Conservation (phyloP, 30 jellyfish, hydroid and myxozoan species). For the Haliclystus octoradiatus region DNA sequence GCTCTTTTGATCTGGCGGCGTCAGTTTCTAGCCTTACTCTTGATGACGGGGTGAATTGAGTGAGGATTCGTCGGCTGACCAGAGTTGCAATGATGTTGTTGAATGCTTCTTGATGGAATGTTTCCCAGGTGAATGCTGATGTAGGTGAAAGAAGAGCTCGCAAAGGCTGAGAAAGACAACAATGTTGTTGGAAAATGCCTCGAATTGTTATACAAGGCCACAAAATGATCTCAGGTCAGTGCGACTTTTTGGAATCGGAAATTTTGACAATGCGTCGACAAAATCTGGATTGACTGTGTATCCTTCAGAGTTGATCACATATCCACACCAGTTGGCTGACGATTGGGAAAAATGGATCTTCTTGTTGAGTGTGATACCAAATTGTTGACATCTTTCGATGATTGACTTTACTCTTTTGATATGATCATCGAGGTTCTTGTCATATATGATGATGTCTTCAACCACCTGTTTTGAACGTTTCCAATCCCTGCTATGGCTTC, state of each 20-base stretch:
- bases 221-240: neutral
- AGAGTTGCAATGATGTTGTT: neutral
- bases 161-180: neutral
- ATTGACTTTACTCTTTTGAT: neutral
- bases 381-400: neutral
- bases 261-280: no score
- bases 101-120: neutral
- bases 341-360: neutral
- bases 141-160: neutral
- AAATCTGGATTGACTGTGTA: neutral
- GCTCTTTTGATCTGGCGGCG: neutral
- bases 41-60: neutral
- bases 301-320: neutral
- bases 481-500: neutral
- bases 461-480: neutral
- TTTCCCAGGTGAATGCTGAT: neutral
- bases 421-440: neutral
- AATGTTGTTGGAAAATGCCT: neutral
- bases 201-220: neutral
- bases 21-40: neutral
- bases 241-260: neutral
- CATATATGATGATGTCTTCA: neutral
- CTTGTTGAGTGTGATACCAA: neutral
- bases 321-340: neutral
- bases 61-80: neutral